Evolutionary conservation across 2,797 vertebrate genomes (phyloP), one percentile per base, ranked within the genome.

Genomic region (Sebastes nivosus): DNA sequence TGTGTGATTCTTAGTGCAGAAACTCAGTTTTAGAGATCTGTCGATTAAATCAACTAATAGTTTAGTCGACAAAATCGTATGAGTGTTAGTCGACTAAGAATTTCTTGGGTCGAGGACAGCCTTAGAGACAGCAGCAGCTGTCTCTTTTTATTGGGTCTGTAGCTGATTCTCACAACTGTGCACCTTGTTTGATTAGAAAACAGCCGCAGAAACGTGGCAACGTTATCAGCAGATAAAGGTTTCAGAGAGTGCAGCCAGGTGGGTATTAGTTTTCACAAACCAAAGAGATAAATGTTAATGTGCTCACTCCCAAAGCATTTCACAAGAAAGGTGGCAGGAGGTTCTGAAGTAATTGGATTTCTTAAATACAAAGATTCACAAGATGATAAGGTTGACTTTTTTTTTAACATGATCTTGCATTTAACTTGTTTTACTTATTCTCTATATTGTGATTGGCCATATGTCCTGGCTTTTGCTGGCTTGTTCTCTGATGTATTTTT

Each of bases 141-240:
- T 65, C 20, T 64, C 18, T 29, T 57, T 68, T 78, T 55, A 16
- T 24, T 1, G 14, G 38, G 59, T 38, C 29, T 58, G 2, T 20
- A 8, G 57, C 27, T 73, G 16, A 50, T 69, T 88, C 66, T 63
- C 36, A 65, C 4, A 67, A 71, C 54, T 54, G 14, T 67, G 4
- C 16, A 27, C 7, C 22, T 60, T 77, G 50, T 85, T 81, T 84
- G 71, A 72, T 64, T n/a, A 72, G 14, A 70, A 83, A 80, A 78
- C 38, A 87, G 42, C 27, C 2, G 8, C 9, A 52, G 59, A 61
- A 77, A 68, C 61, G 0, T 77, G 75, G 70, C 73, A 83, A 88
- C 61, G 16, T 55, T 77, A 83, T 87, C 86, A 59, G 11, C 24
- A 20, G 29, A 67, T 73, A 65, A 64, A 69, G n/a, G 76, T 60